These are phyloP conservation scores for Euthynnus affinis DNA, from an alignment of 2,797 vertebrate species.

Conservation along the genomic window DNA sequence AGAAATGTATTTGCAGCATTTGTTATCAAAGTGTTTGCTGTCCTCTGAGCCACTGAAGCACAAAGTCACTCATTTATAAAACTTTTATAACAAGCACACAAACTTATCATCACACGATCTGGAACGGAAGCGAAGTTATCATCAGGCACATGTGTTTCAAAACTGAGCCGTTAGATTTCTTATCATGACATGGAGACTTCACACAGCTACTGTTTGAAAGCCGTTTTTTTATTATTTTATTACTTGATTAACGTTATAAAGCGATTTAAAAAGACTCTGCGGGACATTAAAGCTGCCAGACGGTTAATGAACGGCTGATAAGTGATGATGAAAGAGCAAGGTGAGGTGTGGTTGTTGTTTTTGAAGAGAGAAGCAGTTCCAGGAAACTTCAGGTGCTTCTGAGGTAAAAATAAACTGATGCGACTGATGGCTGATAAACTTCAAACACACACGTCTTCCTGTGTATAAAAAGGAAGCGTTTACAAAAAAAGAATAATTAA, in stretches of 20 bases:
- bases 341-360: background rate
- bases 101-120: background rate
- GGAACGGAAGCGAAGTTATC: background rate
- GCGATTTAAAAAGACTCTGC: background rate
- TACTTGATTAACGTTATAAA: background rate
- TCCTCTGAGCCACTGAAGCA: background rate
- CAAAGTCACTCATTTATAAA: background rate
- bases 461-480: too few species aligned
- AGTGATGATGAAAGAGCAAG: background rate
- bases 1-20: too few species aligned
- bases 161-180: background rate
- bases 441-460: background rate
- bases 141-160: background rate
- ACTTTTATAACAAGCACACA: background rate
- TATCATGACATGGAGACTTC: background rate
- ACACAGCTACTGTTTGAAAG: too few species aligned
- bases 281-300: background rate
- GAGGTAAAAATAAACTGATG: background rate
- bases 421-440: background rate
- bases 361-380: background rate
- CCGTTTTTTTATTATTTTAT: background rate
- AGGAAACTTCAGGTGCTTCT: background rate
- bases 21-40: too few species aligned
- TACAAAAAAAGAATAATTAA: too few species aligned
- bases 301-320: background rate